Percentiles rank a stretch among this genome's conserved stretches.
phyloP scores from a whole-genome alignment of 2,888 invertebrate species.

The Axea sp. region DNA sequence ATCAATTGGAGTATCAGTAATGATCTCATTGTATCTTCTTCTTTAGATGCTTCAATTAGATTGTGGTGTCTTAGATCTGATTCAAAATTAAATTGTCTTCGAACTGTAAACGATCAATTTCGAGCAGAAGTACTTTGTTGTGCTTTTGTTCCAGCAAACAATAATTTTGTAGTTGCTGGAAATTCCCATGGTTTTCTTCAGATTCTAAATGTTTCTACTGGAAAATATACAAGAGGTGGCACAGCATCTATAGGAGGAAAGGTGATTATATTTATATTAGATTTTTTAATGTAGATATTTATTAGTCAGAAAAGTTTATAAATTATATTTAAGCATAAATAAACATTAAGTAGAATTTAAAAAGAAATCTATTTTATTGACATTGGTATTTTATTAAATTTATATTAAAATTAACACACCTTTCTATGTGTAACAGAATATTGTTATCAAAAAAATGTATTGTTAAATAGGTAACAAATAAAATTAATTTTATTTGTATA shows the following conservation, averaged over 20 bases:
- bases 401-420: too few species aligned
- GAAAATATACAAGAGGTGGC: slow-evolving; percentile 85
- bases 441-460: too few species aligned
- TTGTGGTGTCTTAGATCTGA: slow-evolving; percentile 85
- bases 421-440: too few species aligned
- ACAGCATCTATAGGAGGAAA: slow-evolving; percentile 81
- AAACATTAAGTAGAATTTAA: too few species aligned
- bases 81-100: slow-evolving; percentile 80
- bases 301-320: too few species aligned
- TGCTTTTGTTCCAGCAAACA: slow-evolving; percentile 90
- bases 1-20: slow-evolving; percentile 93
- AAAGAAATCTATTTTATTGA: too few species aligned
- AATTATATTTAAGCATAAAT: too few species aligned
- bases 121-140: slow-evolving; percentile 85
- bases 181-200: slow-evolving; percentile 87
- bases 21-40: slow-evolving; percentile 89
- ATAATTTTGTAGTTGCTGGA: slow-evolving; percentile 90
- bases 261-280: slow-evolving; percentile 71
- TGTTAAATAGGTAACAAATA: too few species aligned
- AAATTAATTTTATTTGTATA: too few species aligned
- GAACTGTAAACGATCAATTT: slow-evolving; percentile 84
- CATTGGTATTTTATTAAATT: too few species aligned
- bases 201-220: slow-evolving; percentile 91
- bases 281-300: too few species aligned
- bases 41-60: slow-evolving; percentile 86